Base-by-base conservation (phyloP, 1,140 invertebrate genomes). In the Sycophila sp. region DNA sequence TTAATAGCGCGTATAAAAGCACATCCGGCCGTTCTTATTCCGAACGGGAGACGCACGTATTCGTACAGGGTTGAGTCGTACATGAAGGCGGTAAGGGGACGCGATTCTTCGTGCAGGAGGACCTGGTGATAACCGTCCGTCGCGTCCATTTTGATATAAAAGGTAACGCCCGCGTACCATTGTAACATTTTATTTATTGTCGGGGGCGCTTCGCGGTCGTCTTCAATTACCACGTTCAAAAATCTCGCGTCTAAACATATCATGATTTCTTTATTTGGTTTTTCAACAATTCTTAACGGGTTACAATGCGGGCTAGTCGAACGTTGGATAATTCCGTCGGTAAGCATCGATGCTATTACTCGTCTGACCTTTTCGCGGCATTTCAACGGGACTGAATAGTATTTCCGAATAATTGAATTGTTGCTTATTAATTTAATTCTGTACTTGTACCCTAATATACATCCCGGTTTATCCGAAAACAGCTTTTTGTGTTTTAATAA, bases 91-190 rank as follows among this genome's bases (percentile, higher is more conserved):
- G 82, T 83, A 63, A 77, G 81, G 30, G 78, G 73, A 13, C 62
- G 68, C 40, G 76, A 78, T 2, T 78, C 63, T 42, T 65, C 30
- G 6, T 45, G 59, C n/a, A 83, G 59, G 0, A 76, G 74, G 10
- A 83, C 76, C 68, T 83, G 82, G 72, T 82, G 83, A 67, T 85
- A 85, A 0, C 76, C 77, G 59, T 65, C 38, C 1, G 65, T 34
- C 3, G 66, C 15, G 62, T 74, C 73, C 2, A 56, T 59, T 45
- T 24, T 73, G 5, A 63, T 53, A 42, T 71, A 51, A 47, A 19
- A 71, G 24, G 56, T 26, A 4, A 64, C 19, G 1, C 58, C 24
- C 13, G 67, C 2, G 60, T 42, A 67, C 51, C 28, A 45, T 17
- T 59, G 59, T 45, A 73, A 28, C 1, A 73, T 11, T 2, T 73